Conservation (phyloP, 2,888 invertebrate genomes). For the Eurois occulta region DNA sequence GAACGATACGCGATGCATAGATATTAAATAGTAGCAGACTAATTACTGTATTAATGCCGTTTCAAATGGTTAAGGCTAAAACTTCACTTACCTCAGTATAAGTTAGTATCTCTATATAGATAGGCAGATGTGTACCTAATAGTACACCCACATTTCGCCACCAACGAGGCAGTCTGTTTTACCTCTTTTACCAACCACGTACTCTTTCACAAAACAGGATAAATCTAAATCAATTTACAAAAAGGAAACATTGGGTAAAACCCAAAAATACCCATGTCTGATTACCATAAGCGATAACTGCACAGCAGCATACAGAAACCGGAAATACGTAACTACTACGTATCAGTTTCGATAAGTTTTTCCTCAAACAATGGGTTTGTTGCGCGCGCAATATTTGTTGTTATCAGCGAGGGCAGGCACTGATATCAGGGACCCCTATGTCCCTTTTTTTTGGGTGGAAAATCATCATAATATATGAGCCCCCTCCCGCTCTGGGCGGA, state of each 20-base stretch:
- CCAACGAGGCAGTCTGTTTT: neutral
- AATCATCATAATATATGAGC: too few species aligned
- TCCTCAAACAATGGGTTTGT: constrained; percentile 19
- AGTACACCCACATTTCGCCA: too few species aligned
- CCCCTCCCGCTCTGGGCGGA: too few species aligned
- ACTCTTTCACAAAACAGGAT: constrained; percentile 4
- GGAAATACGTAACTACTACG: constrained; percentile 18
- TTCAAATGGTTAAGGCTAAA: neutral
- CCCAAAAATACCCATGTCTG: constrained; percentile 10
- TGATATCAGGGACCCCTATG: constrained; percentile 7
- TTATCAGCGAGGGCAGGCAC: constrained; percentile 10
- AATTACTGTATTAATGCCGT: neutral
- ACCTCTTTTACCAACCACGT: neutral
- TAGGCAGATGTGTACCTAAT: too few species aligned
- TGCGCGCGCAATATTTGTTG: neutral
- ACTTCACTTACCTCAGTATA: neutral
- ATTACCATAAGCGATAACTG: constrained; percentile 21
- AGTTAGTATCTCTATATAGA: neutral
- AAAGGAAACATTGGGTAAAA: neutral
- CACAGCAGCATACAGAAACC: neutral
- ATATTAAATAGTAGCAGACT: neutral
- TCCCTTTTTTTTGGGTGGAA: too few species aligned
- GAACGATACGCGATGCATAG: neutral
- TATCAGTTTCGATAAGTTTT: constrained; percentile 25
- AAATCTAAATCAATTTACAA: neutral